These are phyloP conservation scores for Protodeltote pygarga DNA, from an alignment of 2,888 invertebrate species.

Conservation along the genomic window DNA sequence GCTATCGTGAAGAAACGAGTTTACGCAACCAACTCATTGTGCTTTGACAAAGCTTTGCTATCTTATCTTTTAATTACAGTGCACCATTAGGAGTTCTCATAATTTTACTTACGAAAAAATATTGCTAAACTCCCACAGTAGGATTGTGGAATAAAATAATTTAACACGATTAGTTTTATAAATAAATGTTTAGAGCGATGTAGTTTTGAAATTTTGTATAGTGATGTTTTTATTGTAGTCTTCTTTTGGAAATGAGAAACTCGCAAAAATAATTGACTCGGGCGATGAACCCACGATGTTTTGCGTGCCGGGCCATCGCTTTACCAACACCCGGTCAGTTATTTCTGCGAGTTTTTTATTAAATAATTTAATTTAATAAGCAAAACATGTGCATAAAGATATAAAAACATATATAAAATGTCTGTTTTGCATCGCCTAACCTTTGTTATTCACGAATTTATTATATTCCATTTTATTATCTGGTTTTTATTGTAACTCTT, in stretches of 20 bases:
- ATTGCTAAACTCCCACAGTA: constrained; percentile 30
- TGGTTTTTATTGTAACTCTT: no score
- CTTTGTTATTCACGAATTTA: no score
- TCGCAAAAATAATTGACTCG: no score
- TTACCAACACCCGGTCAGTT: no score
- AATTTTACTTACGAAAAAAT: constrained; percentile 35
- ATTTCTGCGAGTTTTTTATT: background rate
- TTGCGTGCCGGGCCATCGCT: no score
- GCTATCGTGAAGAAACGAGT: constrained; percentile 33
- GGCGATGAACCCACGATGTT: no score
- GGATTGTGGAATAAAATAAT: constrained; percentile 16
- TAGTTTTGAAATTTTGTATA: background rate
- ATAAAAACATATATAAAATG: no score
- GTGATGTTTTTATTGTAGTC: background rate
- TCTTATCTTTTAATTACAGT: constrained; percentile 44
- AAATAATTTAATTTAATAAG: background rate
- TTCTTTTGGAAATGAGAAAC: background rate
- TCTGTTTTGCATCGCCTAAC: no score
- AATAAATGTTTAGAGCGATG: background rate
- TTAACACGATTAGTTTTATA: constrained; percentile 1
- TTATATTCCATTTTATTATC: no score
- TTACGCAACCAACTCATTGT: constrained; percentile 43
- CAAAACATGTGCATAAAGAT: no score
- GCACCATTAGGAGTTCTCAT: constrained; percentile 32
- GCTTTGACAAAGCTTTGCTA: constrained; percentile 38